phyloP scores from a whole-genome alignment of 2,797 vertebrate genomes.

The Adrianichthys oophorus region DNA sequence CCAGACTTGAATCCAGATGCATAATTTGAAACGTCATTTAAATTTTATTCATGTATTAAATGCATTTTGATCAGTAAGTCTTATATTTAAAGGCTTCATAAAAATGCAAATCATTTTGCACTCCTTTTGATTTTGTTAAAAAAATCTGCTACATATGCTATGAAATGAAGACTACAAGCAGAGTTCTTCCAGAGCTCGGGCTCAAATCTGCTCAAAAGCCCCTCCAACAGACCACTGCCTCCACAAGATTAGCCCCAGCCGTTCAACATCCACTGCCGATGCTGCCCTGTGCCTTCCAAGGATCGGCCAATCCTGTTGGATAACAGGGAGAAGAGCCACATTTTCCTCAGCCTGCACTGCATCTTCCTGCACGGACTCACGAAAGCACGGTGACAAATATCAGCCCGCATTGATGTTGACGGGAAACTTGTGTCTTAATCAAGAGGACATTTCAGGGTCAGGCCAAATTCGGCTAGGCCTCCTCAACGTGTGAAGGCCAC shows the following conservation, averaged over 20 bases:
- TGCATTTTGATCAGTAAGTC: too few species aligned
- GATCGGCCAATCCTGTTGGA: constrained; percentile 63
- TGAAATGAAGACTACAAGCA: neutral
- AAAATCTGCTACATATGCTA: constrained; percentile 15
- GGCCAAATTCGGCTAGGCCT: constrained; percentile 61
- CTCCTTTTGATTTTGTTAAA: too few species aligned
- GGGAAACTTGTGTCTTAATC: constrained; percentile 61
- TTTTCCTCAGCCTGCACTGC: constrained; percentile 30
- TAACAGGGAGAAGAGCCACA: constrained; percentile 51
- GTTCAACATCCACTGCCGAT: constrained; percentile 59
- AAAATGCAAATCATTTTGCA: too few species aligned
- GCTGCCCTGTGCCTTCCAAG: constrained; percentile 59
- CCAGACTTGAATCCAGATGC: constrained; percentile 9
- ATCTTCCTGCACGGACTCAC: constrained; percentile 6
- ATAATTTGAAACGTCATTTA: constrained; percentile 1
- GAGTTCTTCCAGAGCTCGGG: constrained; percentile 42
- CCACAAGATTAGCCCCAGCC: constrained; percentile 62
- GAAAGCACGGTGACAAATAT: constrained; percentile 38
- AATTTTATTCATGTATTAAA: constrained; percentile 13
- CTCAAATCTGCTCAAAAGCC: constrained; percentile 64
- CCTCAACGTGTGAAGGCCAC: constrained; percentile 68
- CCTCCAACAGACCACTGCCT: constrained; percentile 65
- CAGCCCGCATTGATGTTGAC: constrained; percentile 40
- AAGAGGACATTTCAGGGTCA: constrained; percentile 75
- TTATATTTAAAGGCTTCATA: too few species aligned